Conservation (phyloP, 1,140 invertebrate genomes). For the Calephelis virginiensis region DNA sequence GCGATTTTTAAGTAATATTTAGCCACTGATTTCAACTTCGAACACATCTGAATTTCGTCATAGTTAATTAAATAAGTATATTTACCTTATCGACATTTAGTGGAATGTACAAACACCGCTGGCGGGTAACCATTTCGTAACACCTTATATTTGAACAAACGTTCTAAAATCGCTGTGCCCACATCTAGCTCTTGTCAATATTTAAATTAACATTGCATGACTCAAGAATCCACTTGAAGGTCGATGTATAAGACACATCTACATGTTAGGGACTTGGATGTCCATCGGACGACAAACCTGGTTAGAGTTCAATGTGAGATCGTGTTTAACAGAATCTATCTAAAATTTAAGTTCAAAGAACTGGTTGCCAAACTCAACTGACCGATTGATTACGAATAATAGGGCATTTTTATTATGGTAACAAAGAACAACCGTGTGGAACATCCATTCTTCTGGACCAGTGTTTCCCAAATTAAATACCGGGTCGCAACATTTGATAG, state of each 20-base stretch:
- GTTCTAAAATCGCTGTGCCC: slow-evolving; percentile 25
- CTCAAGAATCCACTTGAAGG: slow-evolving; percentile 29
- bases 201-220: slow-evolving; percentile 30
- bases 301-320: background rate
- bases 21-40: background rate
- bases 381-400: too few relatives aligned
- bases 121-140: slow-evolving; percentile 22
- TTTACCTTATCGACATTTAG: slow-evolving; percentile 5
- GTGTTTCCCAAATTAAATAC: too few relatives aligned
- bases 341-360: too few relatives aligned
- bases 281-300: background rate
- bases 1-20: too few relatives aligned
- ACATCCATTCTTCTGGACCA: too few relatives aligned
- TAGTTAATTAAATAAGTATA: slow-evolving; percentile 5
- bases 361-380: too few relatives aligned
- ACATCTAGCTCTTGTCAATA: slow-evolving; percentile 30
- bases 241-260: slow-evolving; percentile 25
- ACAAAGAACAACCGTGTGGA: too few relatives aligned
- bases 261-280: slow-evolving; percentile 24
- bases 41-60: background rate
- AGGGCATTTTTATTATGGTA: too few relatives aligned
- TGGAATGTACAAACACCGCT: slow-evolving; percentile 6
- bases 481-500: too few relatives aligned
- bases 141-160: slow-evolving; percentile 27
- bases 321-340: too few relatives aligned